These are phyloP conservation scores for Pelecanus crispus DNA, from an alignment of 2,113 vertebrate genomes.

Conservation along the genomic window DNA sequence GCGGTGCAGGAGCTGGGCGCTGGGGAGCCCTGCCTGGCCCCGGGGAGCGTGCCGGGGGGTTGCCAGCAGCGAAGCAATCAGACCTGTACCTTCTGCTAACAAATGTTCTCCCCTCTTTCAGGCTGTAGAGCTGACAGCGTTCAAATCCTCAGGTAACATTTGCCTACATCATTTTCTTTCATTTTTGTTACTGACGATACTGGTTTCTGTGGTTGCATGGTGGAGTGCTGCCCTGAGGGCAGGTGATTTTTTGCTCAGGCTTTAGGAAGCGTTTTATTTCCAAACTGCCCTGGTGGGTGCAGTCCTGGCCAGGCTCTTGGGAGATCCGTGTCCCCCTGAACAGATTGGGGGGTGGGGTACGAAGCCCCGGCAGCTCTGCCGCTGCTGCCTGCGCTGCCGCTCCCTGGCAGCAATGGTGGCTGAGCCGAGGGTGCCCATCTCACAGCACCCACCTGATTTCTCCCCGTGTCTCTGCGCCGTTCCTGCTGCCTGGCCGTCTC, in stretches of 20 bases:
- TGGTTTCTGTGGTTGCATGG: background rate
- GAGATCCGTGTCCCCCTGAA: background rate
- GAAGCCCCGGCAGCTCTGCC: background rate
- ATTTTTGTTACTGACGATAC: background rate
- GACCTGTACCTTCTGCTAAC: background rate
- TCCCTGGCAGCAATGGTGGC: background rate
- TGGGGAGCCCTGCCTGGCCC: background rate
- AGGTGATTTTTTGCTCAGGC: background rate
- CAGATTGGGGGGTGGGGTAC: rapidly evolving
- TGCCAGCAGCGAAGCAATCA: background rate
- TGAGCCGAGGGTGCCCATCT: background rate
- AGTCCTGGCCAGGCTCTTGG: background rate
- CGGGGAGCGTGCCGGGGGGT: rapidly evolving
- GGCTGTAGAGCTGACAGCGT: conserved; percentile 87
- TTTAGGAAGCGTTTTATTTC: background rate
- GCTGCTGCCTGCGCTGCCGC: background rate
- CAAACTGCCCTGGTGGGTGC: background rate
- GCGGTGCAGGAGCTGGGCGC: background rate
- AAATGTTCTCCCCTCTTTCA: conserved; percentile 34
- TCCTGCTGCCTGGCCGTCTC: rapidly evolving
- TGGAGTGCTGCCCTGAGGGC: background rate
- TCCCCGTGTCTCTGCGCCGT: background rate
- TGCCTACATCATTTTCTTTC: rapidly evolving
- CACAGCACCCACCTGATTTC: background rate
- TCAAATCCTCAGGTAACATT: conserved; percentile 86